phyloP scores from a whole-genome alignment of 2,888 invertebrate species.

The Atrina japonica region DNA sequence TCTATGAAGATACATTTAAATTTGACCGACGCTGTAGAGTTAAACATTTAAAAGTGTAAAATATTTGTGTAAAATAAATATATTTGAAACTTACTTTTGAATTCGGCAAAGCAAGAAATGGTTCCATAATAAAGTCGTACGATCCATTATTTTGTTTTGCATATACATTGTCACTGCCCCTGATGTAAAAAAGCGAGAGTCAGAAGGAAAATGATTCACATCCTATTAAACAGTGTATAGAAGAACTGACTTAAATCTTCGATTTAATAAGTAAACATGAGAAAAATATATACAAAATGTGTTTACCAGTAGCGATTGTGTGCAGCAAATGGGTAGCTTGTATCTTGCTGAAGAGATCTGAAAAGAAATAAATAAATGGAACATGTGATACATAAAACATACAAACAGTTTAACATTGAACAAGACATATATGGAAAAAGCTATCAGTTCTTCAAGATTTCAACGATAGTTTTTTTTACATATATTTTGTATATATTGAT shows the following conservation, averaged over 20 bases:
- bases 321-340: slow-evolving; percentile 53
- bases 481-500: too few relatives aligned
- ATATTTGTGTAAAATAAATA: not conserved
- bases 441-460: too few relatives aligned
- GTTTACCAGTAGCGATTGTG: slow-evolving; percentile 65
- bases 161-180: slow-evolving; percentile 72
- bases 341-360: slow-evolving; percentile 56
- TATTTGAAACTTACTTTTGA: slow-evolving; percentile 19
- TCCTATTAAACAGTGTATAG: not conserved
- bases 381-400: not conserved
- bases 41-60: slow-evolving; percentile 6
- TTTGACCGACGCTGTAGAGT: too few relatives aligned
- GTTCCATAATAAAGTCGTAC: slow-evolving; percentile 59
- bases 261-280: not conserved
- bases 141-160: slow-evolving; percentile 75
- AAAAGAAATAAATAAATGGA: slow-evolving; percentile 10
- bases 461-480: too few relatives aligned
- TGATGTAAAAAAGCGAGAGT: slow-evolving; percentile 31
- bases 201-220: not conserved
- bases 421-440: too few relatives aligned
- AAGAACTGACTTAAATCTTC: too few relatives aligned
- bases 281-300: not conserved
- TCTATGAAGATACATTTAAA: too few relatives aligned
- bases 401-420: too few relatives aligned
- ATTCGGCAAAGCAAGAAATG: slow-evolving; percentile 34